A percentile compares a stretch with the other conserved stretches of the same genome.
phyloP scores from a whole-genome alignment of 30 jellyfish, hydroid and myxozoan species.

The Catostylus mosaicus region DNA sequence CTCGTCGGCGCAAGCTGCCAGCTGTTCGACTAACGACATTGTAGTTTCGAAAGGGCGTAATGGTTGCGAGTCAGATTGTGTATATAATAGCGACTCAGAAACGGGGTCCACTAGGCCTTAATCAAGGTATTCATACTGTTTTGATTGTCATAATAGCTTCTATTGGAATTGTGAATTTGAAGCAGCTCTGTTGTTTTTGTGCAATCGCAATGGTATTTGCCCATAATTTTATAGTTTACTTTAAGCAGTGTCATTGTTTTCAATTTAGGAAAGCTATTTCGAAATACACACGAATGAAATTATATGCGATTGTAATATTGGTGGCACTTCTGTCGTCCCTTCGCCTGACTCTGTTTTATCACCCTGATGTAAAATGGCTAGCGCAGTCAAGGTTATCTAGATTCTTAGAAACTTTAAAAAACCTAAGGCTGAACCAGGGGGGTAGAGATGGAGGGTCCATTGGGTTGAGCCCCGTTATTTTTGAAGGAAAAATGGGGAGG shows the following conservation, averaged over 20 bases:
- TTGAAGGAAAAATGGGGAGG: too few relatives aligned
- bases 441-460: too few relatives aligned
- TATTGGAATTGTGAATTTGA: constrained; percentile 52
- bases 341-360: too few relatives aligned
- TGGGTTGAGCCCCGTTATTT: too few relatives aligned
- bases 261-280: neutral
- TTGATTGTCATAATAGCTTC: constrained; percentile 50
- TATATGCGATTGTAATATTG: neutral
- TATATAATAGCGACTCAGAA: constrained; percentile 46
- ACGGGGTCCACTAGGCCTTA: constrained; percentile 34
- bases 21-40: constrained; percentile 37
- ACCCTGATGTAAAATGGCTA: too few relatives aligned
- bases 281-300: neutral
- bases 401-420: too few relatives aligned
- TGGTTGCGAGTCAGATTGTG: constrained; percentile 66
- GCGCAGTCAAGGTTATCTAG: too few relatives aligned
- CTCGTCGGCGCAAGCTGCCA: constrained; percentile 54
- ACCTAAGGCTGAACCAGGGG: too few relatives aligned
- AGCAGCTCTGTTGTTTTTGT: constrained; percentile 26
- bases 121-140: neutral
- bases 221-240: constrained; percentile 1
- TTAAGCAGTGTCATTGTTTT: constrained; percentile 5
- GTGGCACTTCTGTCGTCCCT: neutral
- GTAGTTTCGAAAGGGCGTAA: constrained; percentile 67
- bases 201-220: neutral